A percentile compares a stretch with the other conserved stretches of the same genome.
Evolutionary conservation across 2,888 invertebrate species (phyloP).

Genomic region (Amiota mariae): DNA sequence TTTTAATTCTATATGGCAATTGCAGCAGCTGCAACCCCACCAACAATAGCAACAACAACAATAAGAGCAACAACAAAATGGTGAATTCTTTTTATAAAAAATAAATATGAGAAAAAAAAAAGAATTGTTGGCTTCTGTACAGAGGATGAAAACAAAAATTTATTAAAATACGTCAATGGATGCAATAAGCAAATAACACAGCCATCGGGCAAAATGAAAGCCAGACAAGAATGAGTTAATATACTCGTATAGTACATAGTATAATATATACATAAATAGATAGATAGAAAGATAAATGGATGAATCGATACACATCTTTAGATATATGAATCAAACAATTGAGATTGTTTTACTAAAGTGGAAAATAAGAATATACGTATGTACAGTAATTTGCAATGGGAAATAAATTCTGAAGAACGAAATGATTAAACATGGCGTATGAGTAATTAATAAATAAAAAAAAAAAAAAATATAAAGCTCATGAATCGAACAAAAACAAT

Average conservation of each 20-base stretch:
- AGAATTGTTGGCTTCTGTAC: too few species aligned
- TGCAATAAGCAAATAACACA: slow-evolving; percentile 1
- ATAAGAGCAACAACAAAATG: not conserved
- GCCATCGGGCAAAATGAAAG: not conserved
- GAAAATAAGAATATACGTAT: too few species aligned
- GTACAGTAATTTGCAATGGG: not conserved
- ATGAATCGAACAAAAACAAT: too few species aligned
- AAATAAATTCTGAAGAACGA: not conserved
- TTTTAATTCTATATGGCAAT: not conserved
- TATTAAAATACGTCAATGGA: not conserved
- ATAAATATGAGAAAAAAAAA: not conserved
- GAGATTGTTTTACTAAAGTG: too few species aligned
- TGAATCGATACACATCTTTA: not conserved
- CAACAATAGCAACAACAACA: not conserved
- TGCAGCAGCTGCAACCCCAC: too few species aligned
- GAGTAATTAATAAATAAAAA: not conserved
- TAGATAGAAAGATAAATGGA: not conserved
- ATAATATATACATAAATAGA: not conserved
- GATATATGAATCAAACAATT: too few species aligned
- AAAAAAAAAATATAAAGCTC: too few species aligned
- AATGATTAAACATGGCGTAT: slow-evolving; percentile 1
- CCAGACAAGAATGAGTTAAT: too few species aligned
- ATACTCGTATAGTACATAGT: too few species aligned
- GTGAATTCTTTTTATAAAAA: not conserved
- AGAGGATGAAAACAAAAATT: too few species aligned